Conservation (phyloP, 1,140 invertebrate species). For the Drosophila novamexicana region DNA sequence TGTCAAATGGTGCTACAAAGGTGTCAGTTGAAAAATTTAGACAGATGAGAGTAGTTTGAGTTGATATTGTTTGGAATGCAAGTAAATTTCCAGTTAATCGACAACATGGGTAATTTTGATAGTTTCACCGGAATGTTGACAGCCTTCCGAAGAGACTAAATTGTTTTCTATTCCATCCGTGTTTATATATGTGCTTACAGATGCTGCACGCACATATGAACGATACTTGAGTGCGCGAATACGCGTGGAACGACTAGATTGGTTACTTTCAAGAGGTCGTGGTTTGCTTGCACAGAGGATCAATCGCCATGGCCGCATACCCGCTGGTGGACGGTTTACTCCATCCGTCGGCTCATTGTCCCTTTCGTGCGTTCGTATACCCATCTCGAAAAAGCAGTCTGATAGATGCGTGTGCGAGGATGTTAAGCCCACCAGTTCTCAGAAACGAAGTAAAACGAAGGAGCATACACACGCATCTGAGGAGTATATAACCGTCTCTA, state of each 20-base stretch:
- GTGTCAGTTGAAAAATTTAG: background rate
- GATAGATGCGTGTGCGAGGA: background rate
- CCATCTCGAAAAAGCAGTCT: background rate
- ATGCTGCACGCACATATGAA: conserved; percentile 14
- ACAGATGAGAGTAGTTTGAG: conserved; percentile 16
- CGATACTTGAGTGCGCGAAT: conserved; percentile 11
- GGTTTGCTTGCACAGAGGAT: background rate
- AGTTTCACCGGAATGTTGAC: background rate
- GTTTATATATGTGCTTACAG: background rate
- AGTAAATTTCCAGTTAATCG: conserved; percentile 15
- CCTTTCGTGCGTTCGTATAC: background rate
- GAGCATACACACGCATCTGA: background rate
- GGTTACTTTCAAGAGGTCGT: background rate
- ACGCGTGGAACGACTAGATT: conserved; percentile 5
- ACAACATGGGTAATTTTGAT: conserved; percentile 31
- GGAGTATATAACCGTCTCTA: too few relatives aligned
- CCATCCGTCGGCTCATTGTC: background rate
- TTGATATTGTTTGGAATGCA: conserved; percentile 8
- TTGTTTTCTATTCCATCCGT: background rate
- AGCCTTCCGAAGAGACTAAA: background rate
- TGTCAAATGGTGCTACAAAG: background rate
- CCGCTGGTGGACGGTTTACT: background rate
- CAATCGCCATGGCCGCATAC: background rate
- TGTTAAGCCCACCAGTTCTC: background rate
- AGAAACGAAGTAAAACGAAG: background rate